Evolutionary conservation across 2,113 vertebrate genomes (phyloP).

Genomic region (Meleagris gallopavo): DNA sequence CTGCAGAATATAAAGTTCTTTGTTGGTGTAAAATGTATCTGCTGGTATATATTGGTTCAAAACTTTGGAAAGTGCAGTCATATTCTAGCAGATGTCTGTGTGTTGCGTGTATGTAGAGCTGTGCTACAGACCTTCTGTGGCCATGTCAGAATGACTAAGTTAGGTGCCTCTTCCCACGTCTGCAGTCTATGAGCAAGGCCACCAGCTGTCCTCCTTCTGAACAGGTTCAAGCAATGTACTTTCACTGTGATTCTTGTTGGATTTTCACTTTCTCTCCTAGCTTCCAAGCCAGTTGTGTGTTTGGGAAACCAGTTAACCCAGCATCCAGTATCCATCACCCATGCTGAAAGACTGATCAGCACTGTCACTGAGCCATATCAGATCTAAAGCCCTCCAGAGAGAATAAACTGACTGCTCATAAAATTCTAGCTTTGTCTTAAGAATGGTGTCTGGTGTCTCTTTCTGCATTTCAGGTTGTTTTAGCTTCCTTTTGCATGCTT

Average conservation of each 20-base stretch:
- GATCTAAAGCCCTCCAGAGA: neutral
- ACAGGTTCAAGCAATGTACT: neutral
- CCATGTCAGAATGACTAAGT: neutral
- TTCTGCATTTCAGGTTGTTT: neutral
- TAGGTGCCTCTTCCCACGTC: neutral
- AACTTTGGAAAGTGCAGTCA: neutral
- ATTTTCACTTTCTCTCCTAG: neutral
- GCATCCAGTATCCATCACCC: too few species aligned
- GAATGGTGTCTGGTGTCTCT: neutral
- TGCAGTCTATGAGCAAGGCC: neutral
- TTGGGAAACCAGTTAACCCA: neutral
- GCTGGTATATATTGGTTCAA: neutral
- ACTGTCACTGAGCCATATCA: neutral
- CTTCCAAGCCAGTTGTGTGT: neutral
- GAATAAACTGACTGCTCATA: neutral
- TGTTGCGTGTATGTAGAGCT: neutral
- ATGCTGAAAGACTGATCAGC: neutral
- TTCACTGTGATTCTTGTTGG: neutral
- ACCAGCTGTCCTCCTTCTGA: neutral
- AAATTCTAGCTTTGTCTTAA: neutral
- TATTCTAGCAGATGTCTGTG: neutral
- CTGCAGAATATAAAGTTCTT: neutral
- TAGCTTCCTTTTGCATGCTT: neutral
- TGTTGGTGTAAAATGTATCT: neutral
- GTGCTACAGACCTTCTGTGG: neutral